phyloP scores from a whole-genome alignment of 2,113 vertebrate species.

The Paracanthobrama guichenoti region DNA sequence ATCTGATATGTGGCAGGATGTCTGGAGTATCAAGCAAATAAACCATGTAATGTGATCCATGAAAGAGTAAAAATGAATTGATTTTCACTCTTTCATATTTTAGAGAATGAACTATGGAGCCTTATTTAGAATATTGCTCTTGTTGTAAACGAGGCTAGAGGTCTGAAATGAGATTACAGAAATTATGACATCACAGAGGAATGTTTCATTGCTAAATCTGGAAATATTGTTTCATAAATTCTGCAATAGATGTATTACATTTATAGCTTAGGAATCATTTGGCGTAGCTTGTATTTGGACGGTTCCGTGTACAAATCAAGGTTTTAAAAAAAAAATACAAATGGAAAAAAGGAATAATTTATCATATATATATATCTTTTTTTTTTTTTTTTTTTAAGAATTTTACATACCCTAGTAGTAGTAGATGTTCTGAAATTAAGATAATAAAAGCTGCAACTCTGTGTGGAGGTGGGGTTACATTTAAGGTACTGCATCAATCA shows the following conservation, averaged over 20 bases:
- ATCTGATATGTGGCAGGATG: constrained; percentile 23
- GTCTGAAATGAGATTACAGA: background rate
- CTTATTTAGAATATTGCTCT: background rate
- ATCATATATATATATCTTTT: no score
- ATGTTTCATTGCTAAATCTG: background rate
- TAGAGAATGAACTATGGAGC: background rate
- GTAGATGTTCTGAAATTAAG: background rate
- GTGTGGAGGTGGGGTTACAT: no score
- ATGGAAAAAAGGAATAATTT: no score
- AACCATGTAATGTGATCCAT: constrained; percentile 19
- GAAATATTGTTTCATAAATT: background rate
- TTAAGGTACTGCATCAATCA: background rate
- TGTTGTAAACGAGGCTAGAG: background rate
- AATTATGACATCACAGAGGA: constrained; percentile 6
- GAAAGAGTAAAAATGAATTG: constrained; percentile 7
- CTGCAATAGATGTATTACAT: background rate
- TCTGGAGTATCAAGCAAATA: background rate
- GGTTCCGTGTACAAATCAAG: background rate
- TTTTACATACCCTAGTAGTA: no score
- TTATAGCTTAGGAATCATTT: background rate
- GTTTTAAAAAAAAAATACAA: no score
- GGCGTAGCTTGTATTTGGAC: background rate
- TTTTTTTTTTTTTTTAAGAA: no score
- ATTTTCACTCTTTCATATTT: constrained; percentile 5
- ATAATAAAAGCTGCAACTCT: background rate